Evolutionary conservation across 2,797 vertebrate genomes (phyloP), one percentile per base, ranked within the genome.

Genomic region (Enteromius viviparus): DNA sequence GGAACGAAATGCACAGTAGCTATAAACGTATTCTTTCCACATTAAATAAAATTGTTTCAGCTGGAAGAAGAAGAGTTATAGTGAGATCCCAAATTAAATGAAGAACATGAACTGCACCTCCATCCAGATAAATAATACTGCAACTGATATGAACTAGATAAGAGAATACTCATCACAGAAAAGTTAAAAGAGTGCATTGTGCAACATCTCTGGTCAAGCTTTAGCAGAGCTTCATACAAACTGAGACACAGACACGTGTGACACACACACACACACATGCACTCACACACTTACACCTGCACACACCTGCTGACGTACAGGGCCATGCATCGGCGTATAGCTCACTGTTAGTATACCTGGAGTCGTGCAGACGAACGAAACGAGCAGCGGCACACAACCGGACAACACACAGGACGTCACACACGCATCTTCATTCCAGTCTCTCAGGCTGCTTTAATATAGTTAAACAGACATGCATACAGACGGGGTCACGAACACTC

Each of bases 311-410:
- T 83, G 45, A 55, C 85, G 86, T 87, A 81, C 80, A 89, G 82
- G 93, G 94, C 91, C 96, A 97, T 97, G 96, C 96, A 94, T 90
- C 92, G 92, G 94, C 92, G 92, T 92, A 93, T 92, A 93, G 92
- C 90, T 94, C 94, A 96, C 81, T 84, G 86, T 84, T 69, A 88
- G 87, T 92, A 92, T 90, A 94, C 88, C 91, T 94, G 92, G 95
- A 94, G 89, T 95, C 96, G 96, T 97, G 96, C 96, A 96, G 92
- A 95, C 91, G 88, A 91, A 74, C 21, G 83, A 88, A 93, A 90
- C 91, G 76, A 92, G 89, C 86, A 49, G 88, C 85, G 83, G 77
- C 84, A 74, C 85, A 83, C 88, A 71, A 84, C 72, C 88, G 65
- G 81, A 83, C 77, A 32, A 65, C 55, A 83, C 83, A 84, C 62